phyloP scores from a whole-genome alignment of 2,797 vertebrate species.

The Chloroceryle amazona region DNA sequence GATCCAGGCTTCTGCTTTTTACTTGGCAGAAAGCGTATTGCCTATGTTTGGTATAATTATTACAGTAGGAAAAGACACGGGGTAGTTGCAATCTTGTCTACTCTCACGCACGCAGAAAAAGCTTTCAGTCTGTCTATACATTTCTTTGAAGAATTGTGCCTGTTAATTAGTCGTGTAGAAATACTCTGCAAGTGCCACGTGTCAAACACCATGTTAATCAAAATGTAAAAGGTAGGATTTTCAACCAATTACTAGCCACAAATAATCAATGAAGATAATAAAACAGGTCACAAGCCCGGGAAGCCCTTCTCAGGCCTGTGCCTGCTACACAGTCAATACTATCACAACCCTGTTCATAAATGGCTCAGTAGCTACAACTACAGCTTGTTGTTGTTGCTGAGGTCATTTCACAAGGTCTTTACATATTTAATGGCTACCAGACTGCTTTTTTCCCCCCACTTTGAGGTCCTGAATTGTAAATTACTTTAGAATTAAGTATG shows the following conservation, averaged over 20 bases:
- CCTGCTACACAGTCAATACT: neutral
- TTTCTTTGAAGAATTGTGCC: neutral
- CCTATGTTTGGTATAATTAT: neutral
- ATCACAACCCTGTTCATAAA: neutral
- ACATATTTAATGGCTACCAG: neutral
- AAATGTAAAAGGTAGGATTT: neutral
- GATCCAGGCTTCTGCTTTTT: neutral
- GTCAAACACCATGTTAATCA: neutral
- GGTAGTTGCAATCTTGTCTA: neutral
- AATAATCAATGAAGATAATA: neutral
- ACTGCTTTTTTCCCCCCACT: neutral
- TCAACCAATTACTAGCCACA: neutral
- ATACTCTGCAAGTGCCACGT: neutral
- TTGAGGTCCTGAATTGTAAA: neutral
- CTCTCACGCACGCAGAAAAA: neutral
- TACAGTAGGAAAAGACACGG: neutral
- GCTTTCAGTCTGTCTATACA: neutral
- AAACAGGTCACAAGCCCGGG: neutral
- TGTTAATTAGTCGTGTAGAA: neutral
- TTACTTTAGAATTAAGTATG: neutral
- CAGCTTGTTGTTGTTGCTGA: neutral
- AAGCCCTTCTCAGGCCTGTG: neutral
- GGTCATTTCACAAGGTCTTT: neutral
- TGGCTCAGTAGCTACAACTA: neutral
- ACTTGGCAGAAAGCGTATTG: no score